These are phyloP conservation scores for Dryas iulia DNA, from an alignment of 1,140 invertebrate species.

Conservation along the genomic window DNA sequence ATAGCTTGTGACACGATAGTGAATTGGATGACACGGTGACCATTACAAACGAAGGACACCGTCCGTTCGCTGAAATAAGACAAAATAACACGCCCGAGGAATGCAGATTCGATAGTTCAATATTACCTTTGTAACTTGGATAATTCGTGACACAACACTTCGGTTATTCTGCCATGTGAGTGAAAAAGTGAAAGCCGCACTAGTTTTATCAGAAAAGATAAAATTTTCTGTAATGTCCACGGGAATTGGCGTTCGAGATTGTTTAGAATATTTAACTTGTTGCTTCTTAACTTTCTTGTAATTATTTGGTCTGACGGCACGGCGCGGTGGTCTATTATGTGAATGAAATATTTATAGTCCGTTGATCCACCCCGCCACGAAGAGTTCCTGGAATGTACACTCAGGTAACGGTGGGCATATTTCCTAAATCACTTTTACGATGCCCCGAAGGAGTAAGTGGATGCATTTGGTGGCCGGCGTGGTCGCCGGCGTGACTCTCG, in stretches of 20 bases:
- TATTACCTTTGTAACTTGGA: constrained; percentile 4
- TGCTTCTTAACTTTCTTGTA: neutral
- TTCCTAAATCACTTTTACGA: constrained; percentile 54
- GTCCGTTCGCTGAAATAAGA: constrained; percentile 65
- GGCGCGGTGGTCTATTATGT: neutral
- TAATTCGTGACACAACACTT: neutral
- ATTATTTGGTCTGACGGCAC: constrained; percentile 38
- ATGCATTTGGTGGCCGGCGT: constrained; percentile 70
- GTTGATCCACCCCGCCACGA: neutral
- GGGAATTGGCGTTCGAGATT: neutral
- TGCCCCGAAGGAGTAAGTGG: constrained; percentile 72
- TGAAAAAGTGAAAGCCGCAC: constrained; percentile 3
- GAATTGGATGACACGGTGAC: constrained; percentile 24
- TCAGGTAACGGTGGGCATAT: constrained; percentile 55
- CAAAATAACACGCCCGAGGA: constrained; percentile 38
- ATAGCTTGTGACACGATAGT: constrained; percentile 55
- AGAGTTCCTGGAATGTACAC: constrained; percentile 64
- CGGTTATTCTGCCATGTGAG: constrained; percentile 1
- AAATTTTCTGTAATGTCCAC: neutral
- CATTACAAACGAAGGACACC: constrained; percentile 45
- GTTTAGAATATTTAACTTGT: neutral
- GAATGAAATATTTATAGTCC: neutral
- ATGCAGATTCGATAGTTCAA: constrained; percentile 5
- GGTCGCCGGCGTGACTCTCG: constrained; percentile 66
- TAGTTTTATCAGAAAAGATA: neutral